Conservation (phyloP, 2,113 vertebrate genomes). For the Pomatostomus ruficeps region DNA sequence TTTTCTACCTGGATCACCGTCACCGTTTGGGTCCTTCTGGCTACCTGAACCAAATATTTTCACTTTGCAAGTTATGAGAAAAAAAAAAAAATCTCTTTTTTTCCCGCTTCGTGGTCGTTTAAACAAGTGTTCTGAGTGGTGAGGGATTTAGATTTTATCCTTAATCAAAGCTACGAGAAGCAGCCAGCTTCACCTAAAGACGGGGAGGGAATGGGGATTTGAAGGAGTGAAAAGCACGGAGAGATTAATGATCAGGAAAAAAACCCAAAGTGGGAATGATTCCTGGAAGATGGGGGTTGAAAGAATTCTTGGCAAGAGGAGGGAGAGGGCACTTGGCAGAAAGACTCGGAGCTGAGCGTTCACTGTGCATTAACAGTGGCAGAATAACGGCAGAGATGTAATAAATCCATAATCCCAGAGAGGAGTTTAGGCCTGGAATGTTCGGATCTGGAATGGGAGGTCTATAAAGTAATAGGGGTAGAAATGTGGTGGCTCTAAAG, state of each 20-base stretch:
- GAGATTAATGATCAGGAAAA: neutral
- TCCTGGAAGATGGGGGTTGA: constrained; percentile 31
- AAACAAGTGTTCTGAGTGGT: neutral
- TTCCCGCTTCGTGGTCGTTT: neutral
- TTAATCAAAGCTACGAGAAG: neutral
- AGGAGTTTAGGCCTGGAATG: neutral
- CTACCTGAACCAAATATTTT: neutral
- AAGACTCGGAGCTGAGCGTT: neutral
- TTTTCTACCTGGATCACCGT: neutral
- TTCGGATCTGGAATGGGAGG: neutral
- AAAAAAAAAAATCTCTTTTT: neutral
- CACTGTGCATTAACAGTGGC: neutral
- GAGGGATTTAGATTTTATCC: neutral
- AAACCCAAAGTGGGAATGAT: neutral
- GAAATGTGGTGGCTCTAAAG: neutral
- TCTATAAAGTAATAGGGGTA: neutral
- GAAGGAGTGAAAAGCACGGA: neutral
- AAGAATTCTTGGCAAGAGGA: constrained; percentile 14
- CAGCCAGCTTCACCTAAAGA: neutral
- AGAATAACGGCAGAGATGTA: neutral
- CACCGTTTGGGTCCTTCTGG: neutral
- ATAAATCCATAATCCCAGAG: neutral
- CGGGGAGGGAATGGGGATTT: neutral
- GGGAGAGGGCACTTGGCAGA: neutral
- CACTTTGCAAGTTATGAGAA: neutral